Evolutionary conservation across 2,888 invertebrate genomes (phyloP), one percentile per base, ranked within the genome.

Genomic region (Pristionchus exspectatus): DNA sequence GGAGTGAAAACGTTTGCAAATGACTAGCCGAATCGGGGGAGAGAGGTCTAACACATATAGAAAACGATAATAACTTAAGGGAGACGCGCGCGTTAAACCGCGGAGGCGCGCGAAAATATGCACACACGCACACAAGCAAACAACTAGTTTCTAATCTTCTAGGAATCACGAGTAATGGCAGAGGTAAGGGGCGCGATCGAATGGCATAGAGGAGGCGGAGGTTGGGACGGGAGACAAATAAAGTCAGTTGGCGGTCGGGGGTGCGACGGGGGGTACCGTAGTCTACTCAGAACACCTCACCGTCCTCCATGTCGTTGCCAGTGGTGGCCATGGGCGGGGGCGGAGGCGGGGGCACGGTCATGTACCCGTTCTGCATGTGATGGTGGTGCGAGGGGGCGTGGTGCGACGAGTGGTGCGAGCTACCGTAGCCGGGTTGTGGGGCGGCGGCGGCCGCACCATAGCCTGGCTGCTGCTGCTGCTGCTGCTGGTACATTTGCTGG

Each of bases 221-320:
- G 44, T 50, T 50, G 44, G 38, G 38, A 38, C 38, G 38, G 38
- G 38, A 50, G 44, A 50, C 44, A 9, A 50, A 50, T 50, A 24
- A 74, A 38, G 74, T 69, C n/a, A 69, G 30, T 69, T 69, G 27
- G n/a, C 69, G 30, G n/a, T 69, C 69, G 74, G 38, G 16, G 74
- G 74, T 16, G 74, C 9, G 38, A 50, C 7, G 38, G 74, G 33
- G 33, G 74, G 10, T 50, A 54, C 83, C 50, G 83, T 54, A 50
- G 44, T 50, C 83, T n/a, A 12, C 83, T 74, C 54, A 83, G 83
- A 24, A 83, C 83, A 83, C 83, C 83, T 83, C 83, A 16, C 83
- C 83, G n/a, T 83, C 83, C 54, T 83, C 83, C 83, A 83, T n/a
- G 27, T 83, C 83, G 1, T n/a, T 54, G n/a, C 50, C 54, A 16